phyloP scores from a whole-genome alignment of 2,113 vertebrate species.

The Actenoides lindsayi region DNA sequence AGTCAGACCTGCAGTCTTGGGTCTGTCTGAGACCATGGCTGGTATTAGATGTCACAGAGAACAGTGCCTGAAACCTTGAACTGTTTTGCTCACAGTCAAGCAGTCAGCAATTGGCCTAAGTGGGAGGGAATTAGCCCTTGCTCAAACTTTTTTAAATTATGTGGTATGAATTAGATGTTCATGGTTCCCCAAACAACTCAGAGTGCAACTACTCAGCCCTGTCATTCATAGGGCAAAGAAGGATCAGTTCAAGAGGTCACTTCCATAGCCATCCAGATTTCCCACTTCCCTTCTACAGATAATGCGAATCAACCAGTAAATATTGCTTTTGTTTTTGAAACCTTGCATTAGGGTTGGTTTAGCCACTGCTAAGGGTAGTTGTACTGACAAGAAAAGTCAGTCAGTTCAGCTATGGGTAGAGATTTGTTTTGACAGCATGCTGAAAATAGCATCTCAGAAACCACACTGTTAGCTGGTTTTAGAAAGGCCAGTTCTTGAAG shows the following conservation, averaged over 20 bases:
- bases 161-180: not conserved
- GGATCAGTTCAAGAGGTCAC: not conserved
- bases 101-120: not conserved
- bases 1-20: not conserved
- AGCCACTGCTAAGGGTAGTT: not conserved
- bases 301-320: not conserved
- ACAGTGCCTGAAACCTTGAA: not conserved
- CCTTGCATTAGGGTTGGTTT: not conserved
- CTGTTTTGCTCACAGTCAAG: not conserved
- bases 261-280: not conserved
- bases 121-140: not conserved
- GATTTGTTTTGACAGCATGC: constrained; percentile 48
- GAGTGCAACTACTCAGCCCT: not conserved
- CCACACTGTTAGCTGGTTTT: not conserved
- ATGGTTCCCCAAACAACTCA: not conserved
- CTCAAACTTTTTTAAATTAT: not conserved
- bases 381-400: constrained; percentile 30
- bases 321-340: not conserved
- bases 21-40: not conserved
- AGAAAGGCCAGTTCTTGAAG: not conserved
- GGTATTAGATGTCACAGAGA: not conserved
- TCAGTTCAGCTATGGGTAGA: constrained; percentile 1
- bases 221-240: not conserved
- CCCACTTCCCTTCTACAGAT: not conserved
- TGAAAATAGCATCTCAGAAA: constrained; percentile 49